Base-by-base conservation (phyloP, 2,888 invertebrate genomes). In the Alviniconcha strummeri region DNA sequence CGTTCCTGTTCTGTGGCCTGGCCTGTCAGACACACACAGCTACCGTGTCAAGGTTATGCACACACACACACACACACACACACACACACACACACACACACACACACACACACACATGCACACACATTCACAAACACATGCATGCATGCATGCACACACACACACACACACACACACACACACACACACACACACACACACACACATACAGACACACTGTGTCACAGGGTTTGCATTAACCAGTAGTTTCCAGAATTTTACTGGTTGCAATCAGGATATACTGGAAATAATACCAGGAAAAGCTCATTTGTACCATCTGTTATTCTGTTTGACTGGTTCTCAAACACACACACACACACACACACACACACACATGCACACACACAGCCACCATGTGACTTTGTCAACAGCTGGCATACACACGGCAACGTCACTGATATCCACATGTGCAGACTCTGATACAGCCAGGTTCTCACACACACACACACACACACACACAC, bases 1-100 rank as follows among this genome's bases (percentile, higher is more conserved):
- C 89, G 88, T 81, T 91, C 92, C 75, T 90, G 89, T 36, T 91
- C 91, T 56, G 88, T 88, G 2, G 92, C 90, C 82, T 91, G 90
- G 78, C 88, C 92, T 91, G 85, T 7, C 19, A 60, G 4, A 75
- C 52, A 75, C 36, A 75, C 52, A 52, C 52, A 75, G 54, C 11
- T 4, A 72, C 13, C 64, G 64, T 36, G 36, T 64, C 64, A 64
- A 1, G 9, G 0, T 9, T 5, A 79, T 13, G 54, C 64, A 79
- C 79, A 79, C 79, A 79, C 76, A 55, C 54, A 54, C 64, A 9
- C 1, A 64, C 64, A 13, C 9, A 9, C 15, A 4, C 64, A 64
- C 9, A 1, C 9, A 64, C 64, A 4, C 9, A 9, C 15, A 4
- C 64, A 13, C 15, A 4, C 64, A 64, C 15, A 64, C 64, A 64